Evolutionary conservation across 2,797 vertebrate species (phyloP).

Genomic region (Peromyscus nudipes): DNA sequence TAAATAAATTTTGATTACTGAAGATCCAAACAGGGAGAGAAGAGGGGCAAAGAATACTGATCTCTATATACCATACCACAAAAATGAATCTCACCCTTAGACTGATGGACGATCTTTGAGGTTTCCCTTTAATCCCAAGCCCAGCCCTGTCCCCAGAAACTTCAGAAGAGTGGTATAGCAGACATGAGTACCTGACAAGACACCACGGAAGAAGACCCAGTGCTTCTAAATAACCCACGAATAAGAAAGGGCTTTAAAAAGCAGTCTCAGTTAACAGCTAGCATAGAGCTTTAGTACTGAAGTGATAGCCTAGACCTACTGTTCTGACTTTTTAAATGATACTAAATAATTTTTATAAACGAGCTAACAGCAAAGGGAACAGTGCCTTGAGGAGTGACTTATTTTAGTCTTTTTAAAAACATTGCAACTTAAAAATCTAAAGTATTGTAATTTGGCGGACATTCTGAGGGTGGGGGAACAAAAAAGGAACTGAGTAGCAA

Average conservation of each 20-base stretch:
- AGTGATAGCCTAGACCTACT: not conserved
- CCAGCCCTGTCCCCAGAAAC: not conserved
- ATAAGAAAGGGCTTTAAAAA: not conserved
- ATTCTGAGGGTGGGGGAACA: not conserved
- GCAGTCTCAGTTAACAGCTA: not conserved
- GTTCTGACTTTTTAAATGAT: slow-evolving; percentile 38
- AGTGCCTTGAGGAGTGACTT: not conserved
- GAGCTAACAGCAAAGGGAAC: slow-evolving; percentile 36
- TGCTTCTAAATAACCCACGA: not conserved
- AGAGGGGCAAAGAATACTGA: not conserved
- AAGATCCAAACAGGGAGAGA: slow-evolving; percentile 18
- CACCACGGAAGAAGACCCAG: not conserved
- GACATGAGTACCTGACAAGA: not conserved
- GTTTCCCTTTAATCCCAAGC: not conserved
- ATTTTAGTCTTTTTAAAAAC: slow-evolving; percentile 35
- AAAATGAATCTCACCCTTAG: not conserved
- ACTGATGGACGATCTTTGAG: not conserved
- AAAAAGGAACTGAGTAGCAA: not conserved
- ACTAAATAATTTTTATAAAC: slow-evolving; percentile 30
- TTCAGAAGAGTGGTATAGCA: not conserved
- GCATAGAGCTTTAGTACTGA: not conserved
- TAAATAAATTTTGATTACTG: slow-evolving; percentile 53
- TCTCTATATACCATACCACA: not conserved
- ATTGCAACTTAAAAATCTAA: slow-evolving; percentile 26
- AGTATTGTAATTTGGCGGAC: slow-evolving; percentile 3